Evolutionary conservation across 2,797 vertebrate species (phyloP).

Genomic region (Craterocephalus amniculus): DNA sequence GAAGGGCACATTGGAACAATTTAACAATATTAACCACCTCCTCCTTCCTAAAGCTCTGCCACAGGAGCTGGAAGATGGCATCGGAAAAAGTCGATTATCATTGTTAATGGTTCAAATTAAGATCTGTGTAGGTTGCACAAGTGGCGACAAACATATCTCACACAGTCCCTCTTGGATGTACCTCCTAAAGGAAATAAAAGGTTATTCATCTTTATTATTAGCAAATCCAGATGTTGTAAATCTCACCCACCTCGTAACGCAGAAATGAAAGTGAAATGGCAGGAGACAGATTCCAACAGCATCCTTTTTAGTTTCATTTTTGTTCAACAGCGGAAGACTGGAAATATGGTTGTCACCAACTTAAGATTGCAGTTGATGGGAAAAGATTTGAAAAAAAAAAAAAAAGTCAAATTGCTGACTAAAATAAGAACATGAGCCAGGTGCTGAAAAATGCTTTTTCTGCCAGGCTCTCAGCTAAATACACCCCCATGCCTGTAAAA

Average conservation of each 20-base stretch:
- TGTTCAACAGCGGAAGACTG: background rate
- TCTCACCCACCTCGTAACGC: background rate
- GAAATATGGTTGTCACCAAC: slow-evolving; percentile 23
- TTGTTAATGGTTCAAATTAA: slow-evolving; percentile 9
- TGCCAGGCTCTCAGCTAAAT: slow-evolving; percentile 38
- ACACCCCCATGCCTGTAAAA: slow-evolving; percentile 27
- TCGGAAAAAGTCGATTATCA: slow-evolving; percentile 15
- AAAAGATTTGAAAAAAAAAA: background rate
- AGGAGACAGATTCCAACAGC: background rate
- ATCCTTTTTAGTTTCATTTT: slow-evolving; percentile 16
- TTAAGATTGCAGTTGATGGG: slow-evolving; percentile 13
- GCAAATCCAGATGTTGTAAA: background rate
- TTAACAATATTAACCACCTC: slow-evolving; percentile 55
- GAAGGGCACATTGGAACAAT: slow-evolving; percentile 56
- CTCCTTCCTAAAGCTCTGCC: slow-evolving; percentile 26
- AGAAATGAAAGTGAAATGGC: slow-evolving; percentile 27
- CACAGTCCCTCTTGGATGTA: background rate
- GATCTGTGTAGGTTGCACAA: slow-evolving; percentile 22
- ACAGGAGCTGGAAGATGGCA: slow-evolving; percentile 10
- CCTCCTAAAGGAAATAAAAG: background rate
- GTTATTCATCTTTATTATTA: background rate
- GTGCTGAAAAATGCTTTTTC: slow-evolving; percentile 49
- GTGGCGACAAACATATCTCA: background rate
- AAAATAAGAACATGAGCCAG: slow-evolving; percentile 35
- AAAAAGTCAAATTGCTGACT: slow-evolving; percentile 5